Conservation (phyloP, 2,113 vertebrate species). For the Megaceryle maxima region DNA sequence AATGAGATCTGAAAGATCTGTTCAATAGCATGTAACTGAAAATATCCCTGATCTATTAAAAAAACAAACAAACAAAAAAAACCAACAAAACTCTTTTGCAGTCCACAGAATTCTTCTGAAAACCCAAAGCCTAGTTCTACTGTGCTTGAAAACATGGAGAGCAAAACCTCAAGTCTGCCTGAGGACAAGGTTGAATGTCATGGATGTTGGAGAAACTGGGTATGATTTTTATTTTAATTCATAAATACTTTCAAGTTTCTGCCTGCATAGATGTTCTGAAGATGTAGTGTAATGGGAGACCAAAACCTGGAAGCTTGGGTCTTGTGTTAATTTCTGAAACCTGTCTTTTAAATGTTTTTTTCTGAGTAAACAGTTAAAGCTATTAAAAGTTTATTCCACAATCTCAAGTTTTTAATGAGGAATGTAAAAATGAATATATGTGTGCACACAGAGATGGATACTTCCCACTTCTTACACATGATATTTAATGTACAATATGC, state of each 20-base stretch:
- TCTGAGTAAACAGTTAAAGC: neutral
- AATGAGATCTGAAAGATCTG: neutral
- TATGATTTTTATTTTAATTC: neutral
- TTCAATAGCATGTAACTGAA: neutral
- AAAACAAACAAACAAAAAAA: too few species aligned
- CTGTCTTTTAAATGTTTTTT: neutral
- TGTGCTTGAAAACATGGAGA: neutral
- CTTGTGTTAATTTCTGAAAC: neutral
- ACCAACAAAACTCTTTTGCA: too few species aligned
- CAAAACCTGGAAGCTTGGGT: neutral
- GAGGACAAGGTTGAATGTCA: neutral
- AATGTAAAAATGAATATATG: neutral
- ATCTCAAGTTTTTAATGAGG: neutral
- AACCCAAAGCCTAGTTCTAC: neutral
- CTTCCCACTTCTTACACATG: neutral
- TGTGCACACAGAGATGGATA: neutral
- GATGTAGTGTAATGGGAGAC: neutral
- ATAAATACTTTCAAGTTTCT: neutral
- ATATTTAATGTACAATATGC: neutral
- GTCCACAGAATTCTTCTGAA: neutral
- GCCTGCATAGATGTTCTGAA: neutral
- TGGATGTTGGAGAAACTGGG: neutral
- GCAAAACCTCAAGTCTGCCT: neutral
- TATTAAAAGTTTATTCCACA: neutral
- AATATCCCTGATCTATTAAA: neutral